Evolutionary conservation across 2,797 vertebrate species (phyloP).

Genomic region (Scleropages formosus): DNA sequence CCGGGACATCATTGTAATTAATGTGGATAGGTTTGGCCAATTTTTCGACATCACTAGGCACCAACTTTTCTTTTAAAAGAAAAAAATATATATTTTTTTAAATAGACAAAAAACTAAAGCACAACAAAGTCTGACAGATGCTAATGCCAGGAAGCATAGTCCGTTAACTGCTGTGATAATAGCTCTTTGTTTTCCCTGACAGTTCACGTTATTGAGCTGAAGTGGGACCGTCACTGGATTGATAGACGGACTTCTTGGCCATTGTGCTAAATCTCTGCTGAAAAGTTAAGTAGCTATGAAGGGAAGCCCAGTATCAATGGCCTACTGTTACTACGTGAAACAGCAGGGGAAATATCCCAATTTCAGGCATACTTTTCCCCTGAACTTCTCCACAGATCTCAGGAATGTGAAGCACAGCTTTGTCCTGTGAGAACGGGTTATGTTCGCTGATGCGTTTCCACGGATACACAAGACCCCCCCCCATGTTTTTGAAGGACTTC

Average conservation of each 20-base stretch:
- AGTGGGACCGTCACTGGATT: not conserved
- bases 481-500: not conserved
- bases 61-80: not conserved
- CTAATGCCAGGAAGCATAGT: constrained; percentile 1
- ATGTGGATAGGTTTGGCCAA: constrained; percentile 2
- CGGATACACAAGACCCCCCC: not conserved
- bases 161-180: not conserved
- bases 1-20: not conserved
- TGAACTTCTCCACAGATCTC: not conserved
- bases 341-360: not conserved
- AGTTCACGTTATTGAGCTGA: constrained; percentile 15
- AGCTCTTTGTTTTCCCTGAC: constrained; percentile 12
- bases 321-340: not conserved
- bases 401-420: not conserved
- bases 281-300: too few relatives aligned
- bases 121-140: constrained; percentile 1
- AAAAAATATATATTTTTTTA: constrained; percentile 1
- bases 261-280: not conserved
- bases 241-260: not conserved
- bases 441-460: not conserved
- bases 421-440: not conserved
- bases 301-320: not conserved
- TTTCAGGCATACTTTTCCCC: not conserved
- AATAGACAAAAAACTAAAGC: constrained; percentile 1
- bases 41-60: not conserved